Evolutionary conservation across 1,140 invertebrate species (phyloP).

Genomic region (Calliphora vicina): DNA sequence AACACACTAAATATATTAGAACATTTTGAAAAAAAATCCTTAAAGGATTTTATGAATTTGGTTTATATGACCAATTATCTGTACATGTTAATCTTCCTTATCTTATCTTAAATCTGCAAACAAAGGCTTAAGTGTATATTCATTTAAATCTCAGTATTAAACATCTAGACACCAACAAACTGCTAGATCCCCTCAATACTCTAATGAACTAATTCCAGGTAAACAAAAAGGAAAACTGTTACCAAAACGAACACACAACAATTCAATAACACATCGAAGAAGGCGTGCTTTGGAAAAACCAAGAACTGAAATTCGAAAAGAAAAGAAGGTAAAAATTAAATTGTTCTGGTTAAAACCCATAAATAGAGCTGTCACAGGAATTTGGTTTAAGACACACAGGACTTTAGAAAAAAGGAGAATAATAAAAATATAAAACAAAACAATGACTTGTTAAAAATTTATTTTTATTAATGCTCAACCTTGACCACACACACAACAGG

Average conservation of each 20-base stretch:
- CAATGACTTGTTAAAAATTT: conserved; percentile 16
- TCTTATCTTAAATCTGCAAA: neutral
- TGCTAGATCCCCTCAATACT: neutral
- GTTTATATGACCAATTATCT: too few species aligned
- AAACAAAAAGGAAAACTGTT: neutral
- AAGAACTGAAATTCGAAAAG: too few species aligned
- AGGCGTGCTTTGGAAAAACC: neutral
- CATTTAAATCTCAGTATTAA: neutral
- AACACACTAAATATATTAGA: too few species aligned
- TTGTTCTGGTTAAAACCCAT: conserved; percentile 13
- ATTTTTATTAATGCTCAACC: conserved; percentile 10
- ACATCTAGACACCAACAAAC: neutral
- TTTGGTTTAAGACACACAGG: neutral
- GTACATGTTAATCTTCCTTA: too few species aligned
- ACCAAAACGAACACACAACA: neutral
- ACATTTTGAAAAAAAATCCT: too few species aligned
- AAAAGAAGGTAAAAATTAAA: conserved; percentile 2
- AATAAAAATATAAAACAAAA: neutral
- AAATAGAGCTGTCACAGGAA: conserved; percentile 1
- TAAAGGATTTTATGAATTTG: too few species aligned
- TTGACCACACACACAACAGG: neutral
- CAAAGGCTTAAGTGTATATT: neutral
- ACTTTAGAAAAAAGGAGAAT: neutral
- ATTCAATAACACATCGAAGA: neutral
- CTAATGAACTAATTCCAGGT: neutral